A percentile compares a stretch with the other conserved stretches of the same genome.
phyloP scores from a whole-genome alignment of 92 coral and sea anemone species.

The Galaxea fascicularis region DNA sequence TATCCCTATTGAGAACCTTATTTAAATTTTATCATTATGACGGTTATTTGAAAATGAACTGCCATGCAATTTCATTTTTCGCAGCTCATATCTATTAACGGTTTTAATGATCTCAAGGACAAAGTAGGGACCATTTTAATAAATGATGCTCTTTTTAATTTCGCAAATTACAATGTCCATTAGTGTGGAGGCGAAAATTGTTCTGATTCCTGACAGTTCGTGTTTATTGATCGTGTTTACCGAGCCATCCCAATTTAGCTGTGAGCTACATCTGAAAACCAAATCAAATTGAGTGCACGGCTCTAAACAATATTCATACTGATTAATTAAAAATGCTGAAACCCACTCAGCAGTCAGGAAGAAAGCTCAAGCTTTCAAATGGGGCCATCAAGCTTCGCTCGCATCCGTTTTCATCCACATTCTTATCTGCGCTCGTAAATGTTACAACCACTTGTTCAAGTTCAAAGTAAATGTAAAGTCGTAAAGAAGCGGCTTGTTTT shows the following conservation, averaged over 20 bases:
- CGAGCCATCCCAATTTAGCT: slow-evolving; percentile 68
- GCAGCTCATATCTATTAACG: slow-evolving; percentile 58
- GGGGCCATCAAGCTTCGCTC: not conserved
- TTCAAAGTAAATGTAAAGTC: slow-evolving; percentile 29
- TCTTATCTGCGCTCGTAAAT: slow-evolving; percentile 21
- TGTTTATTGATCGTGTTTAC: slow-evolving; percentile 67
- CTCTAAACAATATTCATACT: slow-evolving; percentile 63
- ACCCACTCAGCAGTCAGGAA: slow-evolving; percentile 19
- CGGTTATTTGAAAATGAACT: slow-evolving; percentile 50
- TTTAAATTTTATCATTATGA: slow-evolving; percentile 38
- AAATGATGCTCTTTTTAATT: slow-evolving; percentile 77
- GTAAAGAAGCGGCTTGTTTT: slow-evolving; percentile 56
- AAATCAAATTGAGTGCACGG: slow-evolving; percentile 77
- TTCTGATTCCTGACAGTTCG: slow-evolving; percentile 61
- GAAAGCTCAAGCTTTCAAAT: not conserved
- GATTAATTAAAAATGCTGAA: slow-evolving; percentile 73
- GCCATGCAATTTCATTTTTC: slow-evolving; percentile 54
- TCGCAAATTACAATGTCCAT: slow-evolving; percentile 73
- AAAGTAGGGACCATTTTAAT: slow-evolving; percentile 67
- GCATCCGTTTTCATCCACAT: slow-evolving; percentile 11
- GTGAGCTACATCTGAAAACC: slow-evolving; percentile 75
- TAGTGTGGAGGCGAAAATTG: slow-evolving; percentile 58
- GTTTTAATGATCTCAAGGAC: slow-evolving; percentile 73
- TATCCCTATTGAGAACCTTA: slow-evolving; percentile 25
- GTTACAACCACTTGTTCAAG: slow-evolving; percentile 59